Conservation (phyloP, 2,113 vertebrate species). For the Illadopsis cleaveri region DNA sequence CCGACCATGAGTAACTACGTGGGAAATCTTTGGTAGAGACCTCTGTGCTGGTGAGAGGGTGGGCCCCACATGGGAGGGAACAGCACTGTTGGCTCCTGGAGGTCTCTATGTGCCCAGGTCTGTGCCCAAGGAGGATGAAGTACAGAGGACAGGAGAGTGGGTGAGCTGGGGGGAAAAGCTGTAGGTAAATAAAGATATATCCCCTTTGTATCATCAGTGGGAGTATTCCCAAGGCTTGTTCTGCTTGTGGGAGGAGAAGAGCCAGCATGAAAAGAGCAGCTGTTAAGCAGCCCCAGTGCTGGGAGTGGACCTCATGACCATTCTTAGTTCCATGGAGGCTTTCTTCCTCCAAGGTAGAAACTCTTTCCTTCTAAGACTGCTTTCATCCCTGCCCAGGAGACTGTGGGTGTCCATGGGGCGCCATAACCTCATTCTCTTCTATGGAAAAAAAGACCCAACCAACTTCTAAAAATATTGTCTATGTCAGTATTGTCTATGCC, state of each 20-base stretch:
- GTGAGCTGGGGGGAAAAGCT: not conserved
- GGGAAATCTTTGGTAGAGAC: not conserved
- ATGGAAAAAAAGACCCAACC: not conserved
- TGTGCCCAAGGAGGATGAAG: not conserved
- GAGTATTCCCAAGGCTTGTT: not conserved
- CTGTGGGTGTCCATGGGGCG: not conserved
- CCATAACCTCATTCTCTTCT: conserved; percentile 41
- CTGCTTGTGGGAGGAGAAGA: not conserved
- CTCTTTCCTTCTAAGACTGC: not conserved
- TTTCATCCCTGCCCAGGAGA: conserved; percentile 27
- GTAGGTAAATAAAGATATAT: not conserved
- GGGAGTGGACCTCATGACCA: not conserved
- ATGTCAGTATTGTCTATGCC: conserved; percentile 14
- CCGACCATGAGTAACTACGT: not conserved
- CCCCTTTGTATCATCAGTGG: not conserved
- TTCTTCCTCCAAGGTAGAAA: conserved; percentile 16
- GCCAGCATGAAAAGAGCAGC: not conserved
- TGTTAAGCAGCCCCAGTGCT: not conserved
- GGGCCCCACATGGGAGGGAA: not conserved
- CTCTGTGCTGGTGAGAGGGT: not conserved
- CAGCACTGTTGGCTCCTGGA: not conserved
- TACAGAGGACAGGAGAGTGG: not conserved
- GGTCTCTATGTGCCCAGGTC: not conserved
- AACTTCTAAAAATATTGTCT: conserved; percentile 38
- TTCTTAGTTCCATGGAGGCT: not conserved